Evolutionary conservation across 1,140 invertebrate species (phyloP), one percentile per base, ranked within the genome.

Genomic region (Microplitis demolitor): DNA sequence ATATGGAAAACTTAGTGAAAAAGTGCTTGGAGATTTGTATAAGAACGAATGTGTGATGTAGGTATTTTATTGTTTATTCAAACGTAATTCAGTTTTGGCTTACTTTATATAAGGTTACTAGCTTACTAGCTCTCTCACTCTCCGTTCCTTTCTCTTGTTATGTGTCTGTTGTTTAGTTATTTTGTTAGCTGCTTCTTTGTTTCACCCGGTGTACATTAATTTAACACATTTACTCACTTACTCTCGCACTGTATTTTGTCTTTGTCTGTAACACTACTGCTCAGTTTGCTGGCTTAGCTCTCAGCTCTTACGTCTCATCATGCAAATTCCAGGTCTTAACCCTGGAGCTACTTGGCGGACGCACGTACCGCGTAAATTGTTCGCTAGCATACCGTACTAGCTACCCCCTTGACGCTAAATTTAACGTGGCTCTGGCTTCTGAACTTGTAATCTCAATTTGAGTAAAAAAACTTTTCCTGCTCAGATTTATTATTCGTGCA

Each of bases 371-470:
- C 70, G 70, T 72, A 66, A 72, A 72, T 72, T 71, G 70, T 66
- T 72, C 39, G 39, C 39, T 11, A 45, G 39, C 39, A 9, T 9
- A 45, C 39, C 39, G 6, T 45, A 45, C 39, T 45, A 6, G 11
- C 39, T 45, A 9, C 39, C 70, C 63, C 61, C 69, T 50, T 66
- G 51, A 63, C 45, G 56, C 33, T 33, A 66, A 72, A 72, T 72
- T 72, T 66, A 72, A 45, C 39, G 39, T 63, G 62, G 53, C 37
- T 54, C 24, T 60, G 56, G 63, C 62, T 56, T 45, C 39, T 72
- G 70, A 72, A 72, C 70, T 72, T 72, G 62, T 72, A 72, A 72
- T 72, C 70, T 66, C 63, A 64, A 72, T 72, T 72, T 60, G 58
- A 53, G 37, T 35, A 24, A 64, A 67, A 66, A 67, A 67, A 67